Evolutionary conservation across 2,888 invertebrate species (phyloP).

Genomic region (Lamellibrachia columna): DNA sequence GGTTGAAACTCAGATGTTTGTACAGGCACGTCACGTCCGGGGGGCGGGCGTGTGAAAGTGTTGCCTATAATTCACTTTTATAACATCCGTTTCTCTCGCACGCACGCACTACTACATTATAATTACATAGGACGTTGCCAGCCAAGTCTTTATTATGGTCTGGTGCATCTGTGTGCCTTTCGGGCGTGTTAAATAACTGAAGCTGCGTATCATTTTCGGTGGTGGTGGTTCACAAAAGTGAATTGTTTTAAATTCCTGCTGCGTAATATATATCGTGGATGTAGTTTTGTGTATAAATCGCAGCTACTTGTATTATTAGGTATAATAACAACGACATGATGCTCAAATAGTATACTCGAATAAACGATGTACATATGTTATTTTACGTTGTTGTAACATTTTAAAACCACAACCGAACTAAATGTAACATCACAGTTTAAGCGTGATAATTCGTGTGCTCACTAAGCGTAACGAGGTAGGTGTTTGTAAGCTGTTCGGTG

Average conservation of each 20-base stretch:
- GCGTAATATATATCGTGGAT: neutral
- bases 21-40: neutral
- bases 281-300: neutral
- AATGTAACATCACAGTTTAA: too few species aligned
- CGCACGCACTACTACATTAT: neutral
- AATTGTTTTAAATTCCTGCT: neutral
- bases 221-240: neutral
- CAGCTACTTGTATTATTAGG: neutral
- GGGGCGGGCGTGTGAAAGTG: neutral
- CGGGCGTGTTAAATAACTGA: neutral
- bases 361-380: neutral
- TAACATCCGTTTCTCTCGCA: neutral
- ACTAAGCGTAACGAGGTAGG: too few species aligned
- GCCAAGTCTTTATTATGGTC: neutral
- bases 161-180: neutral
- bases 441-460: too few species aligned
- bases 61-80: neutral
- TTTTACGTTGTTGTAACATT: neutral
- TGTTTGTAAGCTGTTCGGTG: too few species aligned
- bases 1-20: neutral
- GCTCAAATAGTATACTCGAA: neutral
- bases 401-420: neutral
- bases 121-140: neutral
- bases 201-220: neutral
- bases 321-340: neutral